Conservation (phyloP, 2,888 invertebrate genomes). For the Zygogramma bicolorata region DNA sequence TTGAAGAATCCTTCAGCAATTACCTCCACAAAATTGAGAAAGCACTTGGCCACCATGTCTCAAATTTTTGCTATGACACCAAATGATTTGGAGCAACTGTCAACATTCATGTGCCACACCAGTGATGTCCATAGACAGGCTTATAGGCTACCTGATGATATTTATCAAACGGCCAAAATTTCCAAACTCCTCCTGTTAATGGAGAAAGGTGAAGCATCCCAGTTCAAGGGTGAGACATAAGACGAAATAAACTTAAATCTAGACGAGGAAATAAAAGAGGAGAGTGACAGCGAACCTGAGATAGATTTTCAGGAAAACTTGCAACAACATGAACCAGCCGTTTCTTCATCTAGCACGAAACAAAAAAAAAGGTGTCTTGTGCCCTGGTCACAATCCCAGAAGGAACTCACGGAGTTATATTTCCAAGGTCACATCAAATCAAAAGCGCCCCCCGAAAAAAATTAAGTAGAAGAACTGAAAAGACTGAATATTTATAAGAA, state of each 20-base stretch:
- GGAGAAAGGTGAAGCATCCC: constrained; percentile 37
- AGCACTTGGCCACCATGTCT: constrained; percentile 48
- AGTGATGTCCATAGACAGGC: constrained; percentile 37
- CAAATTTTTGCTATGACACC: constrained; percentile 49
- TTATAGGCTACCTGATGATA: constrained; percentile 28
- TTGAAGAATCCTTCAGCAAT: constrained; percentile 40
- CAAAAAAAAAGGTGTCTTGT: too few relatives aligned
- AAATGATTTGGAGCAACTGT: constrained; percentile 46
- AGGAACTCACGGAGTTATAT: too few relatives aligned
- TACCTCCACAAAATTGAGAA: constrained; percentile 44
- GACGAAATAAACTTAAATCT: constrained; percentile 44
- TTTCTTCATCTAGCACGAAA: too few relatives aligned
- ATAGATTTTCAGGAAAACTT: too few relatives aligned
- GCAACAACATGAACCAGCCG: too few relatives aligned
- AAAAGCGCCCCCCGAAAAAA: too few relatives aligned
- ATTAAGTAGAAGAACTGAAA: too few relatives aligned
- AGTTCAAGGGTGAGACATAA: constrained; percentile 41
- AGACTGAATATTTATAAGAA: too few relatives aligned
- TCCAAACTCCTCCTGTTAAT: constrained; percentile 43
- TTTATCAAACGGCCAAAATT: constrained; percentile 40
- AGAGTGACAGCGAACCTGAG: too few relatives aligned
- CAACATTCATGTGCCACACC: constrained; percentile 50
- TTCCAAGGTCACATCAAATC: too few relatives aligned
- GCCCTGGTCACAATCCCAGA: too few relatives aligned
- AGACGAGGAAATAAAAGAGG: constrained; percentile 12